These are phyloP conservation scores for Eledone cirrhosa DNA, from an alignment of 2,888 invertebrate species.

Conservation along the genomic window DNA sequence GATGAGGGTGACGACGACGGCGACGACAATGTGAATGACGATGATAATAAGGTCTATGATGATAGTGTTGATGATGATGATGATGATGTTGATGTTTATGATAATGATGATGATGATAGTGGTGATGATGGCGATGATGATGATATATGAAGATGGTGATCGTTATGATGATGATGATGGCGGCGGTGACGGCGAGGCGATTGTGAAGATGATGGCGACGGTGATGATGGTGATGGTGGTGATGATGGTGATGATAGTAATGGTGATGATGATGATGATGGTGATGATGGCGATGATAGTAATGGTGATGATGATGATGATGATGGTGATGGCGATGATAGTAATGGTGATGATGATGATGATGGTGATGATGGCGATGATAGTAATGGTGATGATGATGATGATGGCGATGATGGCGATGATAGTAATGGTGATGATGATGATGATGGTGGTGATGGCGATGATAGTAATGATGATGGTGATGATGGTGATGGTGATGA, in stretches of 20 bases:
- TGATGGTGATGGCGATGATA: neutral
- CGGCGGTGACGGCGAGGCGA: constrained; percentile 8
- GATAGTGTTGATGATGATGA: no score
- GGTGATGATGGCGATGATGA: no score
- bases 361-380: neutral
- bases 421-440: neutral
- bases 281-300: constrained; percentile 6
- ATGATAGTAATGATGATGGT: neutral
- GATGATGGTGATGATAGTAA: neutral
- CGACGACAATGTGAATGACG: no score
- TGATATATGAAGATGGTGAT: no score
- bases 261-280: constrained; percentile 8
- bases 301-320: neutral
- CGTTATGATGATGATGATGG: no score
- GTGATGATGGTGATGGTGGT: constrained; percentile 8
- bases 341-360: neutral
- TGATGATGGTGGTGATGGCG: neutral
- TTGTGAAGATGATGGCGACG: neutral
- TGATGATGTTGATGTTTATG: neutral
- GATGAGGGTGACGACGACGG: no score
- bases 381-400: neutral
- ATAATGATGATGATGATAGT: no score
- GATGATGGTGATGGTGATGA: neutral
- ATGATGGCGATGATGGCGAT: constrained; percentile 1
- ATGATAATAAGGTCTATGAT: no score